Base-by-base conservation (phyloP, 2,888 invertebrate genomes). In the Rotaria magnacalcarata region DNA sequence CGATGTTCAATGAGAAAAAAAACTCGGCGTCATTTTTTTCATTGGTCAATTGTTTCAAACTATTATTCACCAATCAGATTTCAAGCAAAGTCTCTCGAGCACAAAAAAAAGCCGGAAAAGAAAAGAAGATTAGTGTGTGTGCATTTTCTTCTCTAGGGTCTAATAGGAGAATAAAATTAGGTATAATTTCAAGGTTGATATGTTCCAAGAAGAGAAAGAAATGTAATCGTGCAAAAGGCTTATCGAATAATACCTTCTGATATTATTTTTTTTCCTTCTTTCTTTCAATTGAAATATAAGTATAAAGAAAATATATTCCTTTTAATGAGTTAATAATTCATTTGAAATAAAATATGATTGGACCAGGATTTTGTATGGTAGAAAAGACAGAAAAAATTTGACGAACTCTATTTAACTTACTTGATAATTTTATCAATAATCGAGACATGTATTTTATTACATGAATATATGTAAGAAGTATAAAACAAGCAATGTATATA, bases 1-100 rank as follows among this genome's bases (percentile, higher is more conserved):
- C 67, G 67, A 67, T 67, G 67, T 67, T 67, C 67, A 67, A 67
- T 34, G 67, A 67, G 67, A 67, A 67, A 67, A 67, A 67, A 67
- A 60, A 27, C 3, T 19, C 19, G 1, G 6, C 19, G 4, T 67
- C 16, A 34, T 19, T 67, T 67, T 67, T 67, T 67, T 34, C 34
- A 67, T 67, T 67, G 67, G 67, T 67, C 67, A 19, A 67, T 41
- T 67, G 67, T 67, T 11, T 27, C 7, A 34, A 27, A 67, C 27
- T 6, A 67, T 34, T 67, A 67, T 67, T 67, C 67, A 67, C 67
- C 67, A 67, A 67, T 67, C 34, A 67, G 16, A 67, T 67, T 67
- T 67, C n/a, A 34, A 19, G 14, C 27, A 34, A 67, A 67, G 14
- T 67, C 67, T 67, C 67, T 34, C 34, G 34, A 67, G 34, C 16